A percentile compares a stretch with the other conserved stretches of the same genome.
Evolutionary conservation across 2,113 vertebrate species (phyloP).

Genomic region (Nettapus auritus): DNA sequence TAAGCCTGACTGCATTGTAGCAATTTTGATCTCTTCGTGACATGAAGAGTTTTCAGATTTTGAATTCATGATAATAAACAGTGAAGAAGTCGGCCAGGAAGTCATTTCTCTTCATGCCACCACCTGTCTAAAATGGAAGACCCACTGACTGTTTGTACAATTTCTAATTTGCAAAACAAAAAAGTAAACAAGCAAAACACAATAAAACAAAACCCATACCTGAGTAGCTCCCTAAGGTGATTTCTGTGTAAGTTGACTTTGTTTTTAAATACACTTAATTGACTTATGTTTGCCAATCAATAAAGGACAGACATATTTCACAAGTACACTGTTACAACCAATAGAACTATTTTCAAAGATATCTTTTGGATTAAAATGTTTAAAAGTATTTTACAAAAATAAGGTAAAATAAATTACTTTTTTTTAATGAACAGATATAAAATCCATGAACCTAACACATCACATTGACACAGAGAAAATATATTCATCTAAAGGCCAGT

Average conservation of each 20-base stretch:
- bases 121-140: neutral
- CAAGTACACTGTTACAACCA: neutral
- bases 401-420: constrained; percentile 29
- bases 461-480: neutral
- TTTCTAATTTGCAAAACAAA: neutral
- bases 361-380: neutral
- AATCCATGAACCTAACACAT: neutral
- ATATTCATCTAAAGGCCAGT: neutral
- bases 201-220: too few relatives aligned
- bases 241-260: neutral
- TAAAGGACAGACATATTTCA: neutral
- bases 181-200: neutral
- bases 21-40: neutral
- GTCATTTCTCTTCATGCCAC: neutral
- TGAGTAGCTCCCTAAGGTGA: neutral
- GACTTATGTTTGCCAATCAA: neutral
- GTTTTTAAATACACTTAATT: neutral
- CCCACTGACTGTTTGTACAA: neutral
- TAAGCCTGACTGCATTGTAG: neutral
- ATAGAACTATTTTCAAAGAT: neutral
- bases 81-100: neutral
- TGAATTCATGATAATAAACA: neutral
- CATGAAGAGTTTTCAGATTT: neutral
- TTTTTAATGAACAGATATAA: constrained; percentile 10
- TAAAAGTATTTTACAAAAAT: constrained; percentile 4